A percentile compares a stretch with the other conserved stretches of the same genome.
phyloP scores from a whole-genome alignment of 2,797 vertebrate species.

The Garrulus glandarius region DNA sequence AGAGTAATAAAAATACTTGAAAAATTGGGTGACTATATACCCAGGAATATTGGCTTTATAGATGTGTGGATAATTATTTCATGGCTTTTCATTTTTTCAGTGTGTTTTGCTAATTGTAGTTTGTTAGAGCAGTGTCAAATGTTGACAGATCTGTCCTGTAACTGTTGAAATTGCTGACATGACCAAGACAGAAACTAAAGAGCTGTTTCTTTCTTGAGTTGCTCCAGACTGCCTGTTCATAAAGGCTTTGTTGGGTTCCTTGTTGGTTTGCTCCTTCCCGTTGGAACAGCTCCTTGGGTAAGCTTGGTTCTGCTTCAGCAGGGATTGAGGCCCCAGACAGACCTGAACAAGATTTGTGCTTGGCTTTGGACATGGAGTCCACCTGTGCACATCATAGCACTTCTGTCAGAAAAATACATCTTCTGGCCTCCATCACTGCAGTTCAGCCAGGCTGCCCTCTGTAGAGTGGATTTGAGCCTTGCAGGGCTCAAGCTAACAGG shows the following conservation, averaged over 20 bases:
- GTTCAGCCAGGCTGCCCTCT: background rate
- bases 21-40: background rate
- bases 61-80: background rate
- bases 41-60: background rate
- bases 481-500: background rate
- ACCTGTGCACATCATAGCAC: background rate
- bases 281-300: background rate
- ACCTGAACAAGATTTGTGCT: background rate
- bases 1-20: background rate
- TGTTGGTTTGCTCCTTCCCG: background rate
- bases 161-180: background rate
- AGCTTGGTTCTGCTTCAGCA: background rate
- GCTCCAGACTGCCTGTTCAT: background rate
- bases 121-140: background rate
- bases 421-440: background rate
- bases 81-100: background rate
- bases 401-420: background rate
- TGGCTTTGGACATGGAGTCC: background rate
- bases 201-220: background rate
- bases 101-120: background rate
- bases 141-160: background rate
- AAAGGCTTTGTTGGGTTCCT: background rate
- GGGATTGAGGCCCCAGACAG: fast-evolving
- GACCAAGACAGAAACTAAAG: background rate
- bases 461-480: background rate